Evolutionary conservation across 1,140 invertebrate genomes (phyloP).

Genomic region (Procambarus virginalis): DNA sequence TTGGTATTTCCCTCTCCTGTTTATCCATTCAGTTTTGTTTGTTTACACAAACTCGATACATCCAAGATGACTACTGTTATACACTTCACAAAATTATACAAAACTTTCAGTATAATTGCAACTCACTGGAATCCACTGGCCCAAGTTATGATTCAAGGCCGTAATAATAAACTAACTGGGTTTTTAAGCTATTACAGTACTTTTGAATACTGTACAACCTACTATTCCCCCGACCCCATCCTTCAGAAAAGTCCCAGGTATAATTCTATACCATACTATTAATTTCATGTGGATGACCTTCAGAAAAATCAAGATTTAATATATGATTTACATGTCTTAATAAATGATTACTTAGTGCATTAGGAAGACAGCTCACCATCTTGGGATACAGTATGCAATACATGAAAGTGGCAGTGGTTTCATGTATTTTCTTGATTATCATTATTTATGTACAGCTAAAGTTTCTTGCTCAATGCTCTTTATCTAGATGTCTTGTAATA

Average conservation of each 20-base stretch:
- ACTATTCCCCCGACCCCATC: neutral
- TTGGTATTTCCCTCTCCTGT: neutral
- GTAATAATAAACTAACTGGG: neutral
- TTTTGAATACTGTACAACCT: neutral
- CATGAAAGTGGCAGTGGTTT: neutral
- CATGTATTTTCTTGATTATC: neutral
- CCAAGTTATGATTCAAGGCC: neutral
- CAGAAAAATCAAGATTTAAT: neutral
- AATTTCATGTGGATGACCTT: neutral
- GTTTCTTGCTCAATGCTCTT: too few species aligned
- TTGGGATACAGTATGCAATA: neutral
- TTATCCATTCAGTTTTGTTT: neutral
- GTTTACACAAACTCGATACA: neutral
- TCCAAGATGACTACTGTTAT: slow-evolving; percentile 1
- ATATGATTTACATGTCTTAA: neutral
- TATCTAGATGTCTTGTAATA: too few species aligned
- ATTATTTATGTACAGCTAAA: too few species aligned
- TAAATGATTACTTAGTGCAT: neutral
- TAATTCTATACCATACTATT: neutral
- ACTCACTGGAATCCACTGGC: neutral
- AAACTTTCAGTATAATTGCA: neutral
- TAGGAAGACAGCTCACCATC: neutral
- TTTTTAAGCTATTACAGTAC: neutral
- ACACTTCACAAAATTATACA: neutral
- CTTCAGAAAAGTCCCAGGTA: neutral